Conservation (phyloP, 2,888 invertebrate species). For the Nezara viridula region DNA sequence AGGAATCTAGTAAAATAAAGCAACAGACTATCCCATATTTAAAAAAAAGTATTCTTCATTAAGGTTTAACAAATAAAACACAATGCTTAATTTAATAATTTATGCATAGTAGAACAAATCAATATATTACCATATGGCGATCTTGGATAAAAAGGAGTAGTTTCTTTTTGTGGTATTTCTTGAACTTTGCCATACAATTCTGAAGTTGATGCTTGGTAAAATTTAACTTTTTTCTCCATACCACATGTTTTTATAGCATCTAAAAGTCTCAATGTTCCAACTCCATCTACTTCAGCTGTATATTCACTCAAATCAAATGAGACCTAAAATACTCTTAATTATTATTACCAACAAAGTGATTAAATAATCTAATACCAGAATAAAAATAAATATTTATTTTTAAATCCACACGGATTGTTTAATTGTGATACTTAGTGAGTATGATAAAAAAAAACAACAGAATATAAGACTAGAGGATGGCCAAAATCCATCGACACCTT, state of each 20-base stretch:
- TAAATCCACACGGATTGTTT: too few relatives aligned
- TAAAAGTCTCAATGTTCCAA: constrained; percentile 91
- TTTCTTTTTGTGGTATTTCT: constrained; percentile 93
- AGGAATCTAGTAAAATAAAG: neutral
- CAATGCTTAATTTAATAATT: neutral
- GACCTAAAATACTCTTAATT: constrained; percentile 71
- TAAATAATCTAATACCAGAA: too few relatives aligned
- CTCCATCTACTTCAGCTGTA: constrained; percentile 96
- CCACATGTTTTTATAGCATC: constrained; percentile 94
- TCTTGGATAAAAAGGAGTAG: constrained; percentile 95
- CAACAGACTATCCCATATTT: neutral
- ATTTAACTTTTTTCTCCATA: constrained; percentile 83
- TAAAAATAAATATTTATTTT: too few relatives aligned
- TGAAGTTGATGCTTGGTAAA: constrained; percentile 97
- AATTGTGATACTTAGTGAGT: too few relatives aligned
- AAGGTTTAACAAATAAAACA: neutral
- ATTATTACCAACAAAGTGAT: neutral
- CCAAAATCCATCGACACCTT: too few relatives aligned
- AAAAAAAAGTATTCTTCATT: neutral
- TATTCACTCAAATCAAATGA: constrained; percentile 99
- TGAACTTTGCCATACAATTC: constrained; percentile 94
- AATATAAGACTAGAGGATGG: too few relatives aligned
- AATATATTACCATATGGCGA: constrained; percentile 89
- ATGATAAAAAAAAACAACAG: too few relatives aligned
- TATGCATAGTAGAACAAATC: neutral